phyloP scores from a whole-genome alignment of 2,888 invertebrate species.

The Morinoia aosen region DNA sequence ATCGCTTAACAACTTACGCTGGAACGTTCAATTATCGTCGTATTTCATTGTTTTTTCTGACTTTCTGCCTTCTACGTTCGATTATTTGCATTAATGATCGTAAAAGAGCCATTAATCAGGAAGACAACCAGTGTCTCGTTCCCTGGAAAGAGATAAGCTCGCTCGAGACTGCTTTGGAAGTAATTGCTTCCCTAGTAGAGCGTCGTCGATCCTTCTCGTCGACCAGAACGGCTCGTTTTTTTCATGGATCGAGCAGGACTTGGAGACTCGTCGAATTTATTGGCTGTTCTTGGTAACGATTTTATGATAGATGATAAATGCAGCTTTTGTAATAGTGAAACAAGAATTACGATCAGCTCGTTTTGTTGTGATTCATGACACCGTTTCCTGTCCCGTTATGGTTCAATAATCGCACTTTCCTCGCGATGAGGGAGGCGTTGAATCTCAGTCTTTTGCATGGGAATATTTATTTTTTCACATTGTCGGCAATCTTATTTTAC shows the following conservation, averaged over 20 bases:
- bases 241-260: neutral
- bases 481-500: neutral
- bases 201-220: constrained; percentile 1
- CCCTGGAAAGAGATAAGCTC: neutral
- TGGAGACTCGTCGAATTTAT: neutral
- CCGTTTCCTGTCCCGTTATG: neutral
- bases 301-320: neutral
- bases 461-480: neutral
- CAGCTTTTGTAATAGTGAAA: neutral
- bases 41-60: neutral
- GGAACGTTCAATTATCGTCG: neutral
- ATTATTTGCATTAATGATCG: neutral
- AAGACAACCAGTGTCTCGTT: neutral
- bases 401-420: neutral
- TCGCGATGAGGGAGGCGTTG: neutral
- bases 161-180: neutral
- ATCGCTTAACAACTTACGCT: too few relatives aligned
- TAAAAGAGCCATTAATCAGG: neutral
- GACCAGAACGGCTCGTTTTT: neutral
- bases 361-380: neutral
- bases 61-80: neutral
- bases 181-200: neutral
- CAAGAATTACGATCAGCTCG: neutral
- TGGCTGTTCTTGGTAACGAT: neutral
- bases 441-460: neutral